These are phyloP conservation scores for Sphyrna mokarran DNA, from an alignment of 2,113 vertebrate genomes.

Conservation along the genomic window DNA sequence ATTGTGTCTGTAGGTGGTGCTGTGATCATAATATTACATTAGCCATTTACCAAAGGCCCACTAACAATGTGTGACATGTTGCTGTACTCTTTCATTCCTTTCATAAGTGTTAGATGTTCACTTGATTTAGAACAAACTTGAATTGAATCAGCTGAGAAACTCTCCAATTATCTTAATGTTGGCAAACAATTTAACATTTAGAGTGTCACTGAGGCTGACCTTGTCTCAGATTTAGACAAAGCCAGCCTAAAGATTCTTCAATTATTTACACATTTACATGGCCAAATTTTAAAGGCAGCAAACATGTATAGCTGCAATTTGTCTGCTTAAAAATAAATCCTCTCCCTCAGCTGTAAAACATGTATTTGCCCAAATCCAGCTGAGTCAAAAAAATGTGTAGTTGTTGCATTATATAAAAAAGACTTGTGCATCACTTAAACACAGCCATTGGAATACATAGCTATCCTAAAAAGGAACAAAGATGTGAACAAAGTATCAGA, in stretches of 20 bases:
- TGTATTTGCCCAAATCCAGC: background rate
- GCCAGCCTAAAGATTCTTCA: background rate
- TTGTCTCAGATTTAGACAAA: background rate
- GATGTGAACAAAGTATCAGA: background rate
- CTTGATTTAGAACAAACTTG: background rate
- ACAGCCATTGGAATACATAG: background rate
- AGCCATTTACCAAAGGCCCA: background rate
- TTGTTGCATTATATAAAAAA: background rate
- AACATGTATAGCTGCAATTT: background rate
- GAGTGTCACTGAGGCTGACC: background rate
- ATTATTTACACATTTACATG: background rate
- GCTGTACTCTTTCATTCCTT: background rate
- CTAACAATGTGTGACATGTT: background rate
- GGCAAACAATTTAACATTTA: background rate
- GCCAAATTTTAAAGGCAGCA: background rate
- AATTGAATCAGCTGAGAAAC: background rate
- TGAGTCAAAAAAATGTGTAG: background rate
- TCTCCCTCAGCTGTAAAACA: background rate
- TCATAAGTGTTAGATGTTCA: background rate
- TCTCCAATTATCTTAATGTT: background rate
- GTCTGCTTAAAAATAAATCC: too few species aligned
- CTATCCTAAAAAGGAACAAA: background rate
- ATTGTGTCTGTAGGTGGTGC: background rate
- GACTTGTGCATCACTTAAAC: background rate
- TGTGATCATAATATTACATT: background rate